Evolutionary conservation across 2,888 invertebrate species (phyloP), one percentile per base, ranked within the genome.

Genomic region (Eristalinus sepulchralis): DNA sequence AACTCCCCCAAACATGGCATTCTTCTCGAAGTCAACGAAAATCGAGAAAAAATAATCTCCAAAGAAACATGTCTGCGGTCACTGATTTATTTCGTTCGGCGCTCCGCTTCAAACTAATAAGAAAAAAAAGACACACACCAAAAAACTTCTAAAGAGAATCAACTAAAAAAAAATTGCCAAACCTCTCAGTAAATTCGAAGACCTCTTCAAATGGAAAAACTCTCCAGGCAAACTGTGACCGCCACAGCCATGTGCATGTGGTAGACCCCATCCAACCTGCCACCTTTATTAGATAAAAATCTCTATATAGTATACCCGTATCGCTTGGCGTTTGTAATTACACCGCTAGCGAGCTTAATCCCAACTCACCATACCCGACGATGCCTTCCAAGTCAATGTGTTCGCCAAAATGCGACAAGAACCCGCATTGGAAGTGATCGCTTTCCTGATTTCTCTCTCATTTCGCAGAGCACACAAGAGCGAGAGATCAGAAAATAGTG

Each of bases 401-500:
- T 60, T 66, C 31, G 31, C 27, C 34, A 47, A 13, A 70, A 11
- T 20, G 27, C 27, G 27, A 27, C 5, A 17, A 22, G 34, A 78
- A 59, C 31, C 6, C 63, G 39, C 55, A 80, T 33, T 76, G 76
- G 81, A 81, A 84, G 11, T 8, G 64, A 55, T 33, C 63, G 55
- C 31, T 59, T 78, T 64, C 70, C 75, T 34, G 57, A 57, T 57
- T 27, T 27, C 27, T 27, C 27, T 47, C 77, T 77, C 71, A 72
- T 70, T 60, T 60, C 24, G 24, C 27, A 63, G 34, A 34, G 13
- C 24, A 27, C 27, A 27, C 27, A 27, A 57, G 57, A 82, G 66
- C 78, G 66, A 82, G 66, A 83, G 66, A 86, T 86, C 86, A 79
- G 53, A 73, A 82, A 85, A 82, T 86, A 75, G 78, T 75, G 86